Conservation (phyloP, 2,797 vertebrate genomes). For the Trematomus bernacchii region DNA sequence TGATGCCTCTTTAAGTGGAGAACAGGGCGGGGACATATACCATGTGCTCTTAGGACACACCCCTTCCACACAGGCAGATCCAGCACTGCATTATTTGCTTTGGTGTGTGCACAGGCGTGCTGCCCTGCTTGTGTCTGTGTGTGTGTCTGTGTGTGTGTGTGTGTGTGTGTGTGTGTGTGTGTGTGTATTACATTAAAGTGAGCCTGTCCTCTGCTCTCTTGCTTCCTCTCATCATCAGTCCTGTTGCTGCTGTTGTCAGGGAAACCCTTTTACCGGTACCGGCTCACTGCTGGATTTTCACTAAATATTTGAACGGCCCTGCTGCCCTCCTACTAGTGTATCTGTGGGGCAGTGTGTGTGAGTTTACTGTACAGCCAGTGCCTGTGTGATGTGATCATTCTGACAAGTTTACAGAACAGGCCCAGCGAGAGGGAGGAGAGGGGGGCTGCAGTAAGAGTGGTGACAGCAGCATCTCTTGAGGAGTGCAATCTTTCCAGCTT, state of each 20-base stretch:
- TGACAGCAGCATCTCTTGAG: constrained; percentile 50
- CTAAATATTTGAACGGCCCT: constrained; percentile 85
- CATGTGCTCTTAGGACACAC: constrained; percentile 68
- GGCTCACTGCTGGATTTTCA: constrained; percentile 77
- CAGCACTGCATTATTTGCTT: constrained; percentile 56
- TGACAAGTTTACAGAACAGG: constrained; percentile 59
- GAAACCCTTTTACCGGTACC: constrained; percentile 83
- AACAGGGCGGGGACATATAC: constrained; percentile 50
- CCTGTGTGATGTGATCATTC: constrained; percentile 54
- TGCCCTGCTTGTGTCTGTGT: constrained; percentile 18
- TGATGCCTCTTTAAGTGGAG: constrained; percentile 68
- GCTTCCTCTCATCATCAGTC: constrained; percentile 52
- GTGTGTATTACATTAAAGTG: constrained; percentile 30
- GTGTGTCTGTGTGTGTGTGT: neutral
- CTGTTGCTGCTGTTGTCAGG: constrained; percentile 87
- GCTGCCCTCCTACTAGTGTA: constrained; percentile 19
- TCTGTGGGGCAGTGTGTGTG: constrained; percentile 6
- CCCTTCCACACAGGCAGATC: constrained; percentile 36
- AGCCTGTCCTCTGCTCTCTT: constrained; percentile 17
- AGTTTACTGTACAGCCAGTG: constrained; percentile 30
- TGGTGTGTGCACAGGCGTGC: constrained; percentile 34
- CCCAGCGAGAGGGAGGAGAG: neutral
- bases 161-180: constrained; percentile 5
- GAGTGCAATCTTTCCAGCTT: constrained; percentile 54
- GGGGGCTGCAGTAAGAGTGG: constrained; percentile 27